phyloP scores from a whole-genome alignment of 2,113 vertebrate genomes.

The Oreochromis tanganicae region DNA sequence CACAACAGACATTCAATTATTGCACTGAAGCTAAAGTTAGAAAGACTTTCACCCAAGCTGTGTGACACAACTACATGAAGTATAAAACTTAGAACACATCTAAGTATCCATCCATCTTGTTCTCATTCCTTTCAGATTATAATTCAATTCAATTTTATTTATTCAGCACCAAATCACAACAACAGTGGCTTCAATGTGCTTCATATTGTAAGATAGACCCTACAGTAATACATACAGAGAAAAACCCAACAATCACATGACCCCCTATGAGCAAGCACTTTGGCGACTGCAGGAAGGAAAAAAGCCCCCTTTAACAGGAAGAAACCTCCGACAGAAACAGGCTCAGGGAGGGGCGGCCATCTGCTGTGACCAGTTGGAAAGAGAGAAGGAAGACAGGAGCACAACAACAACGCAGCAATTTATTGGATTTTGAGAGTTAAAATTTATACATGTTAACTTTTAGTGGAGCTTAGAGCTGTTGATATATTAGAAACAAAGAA shows the following conservation, averaged over 20 bases:
- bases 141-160: not conserved
- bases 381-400: not conserved
- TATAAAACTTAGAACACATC: not conserved
- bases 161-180: not conserved
- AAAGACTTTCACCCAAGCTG: not conserved
- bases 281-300: not conserved
- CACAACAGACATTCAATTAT: not conserved
- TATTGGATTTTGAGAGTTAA: not conserved
- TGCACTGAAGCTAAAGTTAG: not conserved
- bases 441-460: not conserved
- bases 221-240: not conserved
- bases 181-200: not conserved
- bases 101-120: not conserved
- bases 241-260: not conserved
- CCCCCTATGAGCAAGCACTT: not conserved
- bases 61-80: not conserved
- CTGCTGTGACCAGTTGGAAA: not conserved
- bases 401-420: not conserved
- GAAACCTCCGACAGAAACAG: not conserved
- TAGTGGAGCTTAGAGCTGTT: not conserved
- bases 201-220: not conserved
- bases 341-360: not conserved
- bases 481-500: not conserved
- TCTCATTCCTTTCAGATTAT: not conserved
- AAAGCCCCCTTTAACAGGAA: not conserved